Percentiles rank a stretch among this genome's conserved stretches.
Evolutionary conservation across 2,113 vertebrate genomes (phyloP).

Genomic region (Plecturocebus donacophilus): DNA sequence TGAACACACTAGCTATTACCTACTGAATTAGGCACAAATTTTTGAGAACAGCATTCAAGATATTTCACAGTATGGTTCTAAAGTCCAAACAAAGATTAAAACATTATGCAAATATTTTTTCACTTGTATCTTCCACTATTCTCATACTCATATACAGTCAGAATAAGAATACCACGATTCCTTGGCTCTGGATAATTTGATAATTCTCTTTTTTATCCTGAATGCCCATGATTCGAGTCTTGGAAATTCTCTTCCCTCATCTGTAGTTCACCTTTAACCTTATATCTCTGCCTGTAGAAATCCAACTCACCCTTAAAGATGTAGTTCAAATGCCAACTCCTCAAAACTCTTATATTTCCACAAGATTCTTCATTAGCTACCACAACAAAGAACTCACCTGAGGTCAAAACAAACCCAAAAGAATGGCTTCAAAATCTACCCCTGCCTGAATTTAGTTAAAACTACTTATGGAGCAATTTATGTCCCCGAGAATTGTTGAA

Average conservation of each 20-base stretch:
- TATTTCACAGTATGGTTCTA: neutral
- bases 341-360: neutral
- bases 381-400: neutral
- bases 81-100: neutral
- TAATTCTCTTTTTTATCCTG: neutral
- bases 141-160: neutral
- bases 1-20: neutral
- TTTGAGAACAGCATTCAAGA: neutral
- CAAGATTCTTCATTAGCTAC: neutral
- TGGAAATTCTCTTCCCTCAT: neutral
- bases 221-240: too few relatives aligned
- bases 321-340: neutral
- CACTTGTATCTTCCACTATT: neutral
- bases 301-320: neutral
- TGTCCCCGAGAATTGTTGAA: neutral
- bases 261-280: neutral
- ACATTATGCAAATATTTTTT: neutral
- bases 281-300: neutral
- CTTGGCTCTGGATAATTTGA: neutral
- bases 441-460: neutral
- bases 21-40: neutral
- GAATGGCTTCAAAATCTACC: neutral
- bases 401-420: neutral
- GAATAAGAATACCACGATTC: neutral
- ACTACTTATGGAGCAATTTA: neutral